Evolutionary conservation across 2,113 vertebrate species (phyloP).

Genomic region (Leptobrachium ailaonicum): DNA sequence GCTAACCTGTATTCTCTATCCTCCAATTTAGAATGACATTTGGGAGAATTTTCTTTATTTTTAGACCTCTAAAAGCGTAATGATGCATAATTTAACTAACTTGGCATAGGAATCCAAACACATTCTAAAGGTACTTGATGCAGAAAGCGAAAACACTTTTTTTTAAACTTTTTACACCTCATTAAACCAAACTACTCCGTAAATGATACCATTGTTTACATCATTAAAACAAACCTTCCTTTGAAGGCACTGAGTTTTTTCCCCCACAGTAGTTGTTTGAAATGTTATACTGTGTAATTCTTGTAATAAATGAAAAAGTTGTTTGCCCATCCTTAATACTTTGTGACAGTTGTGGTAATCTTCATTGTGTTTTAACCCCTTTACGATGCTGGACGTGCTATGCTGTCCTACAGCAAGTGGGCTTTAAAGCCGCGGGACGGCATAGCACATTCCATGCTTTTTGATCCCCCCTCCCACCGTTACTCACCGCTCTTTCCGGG

Average conservation of each 20-base stretch:
- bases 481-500: no score
- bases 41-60: not conserved
- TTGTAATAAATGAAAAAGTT: not conserved
- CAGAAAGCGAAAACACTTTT: constrained; percentile 27
- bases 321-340: not conserved
- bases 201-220: constrained; percentile 44
- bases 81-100: constrained; percentile 37
- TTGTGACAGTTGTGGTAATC: not conserved
- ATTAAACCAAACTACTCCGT: constrained; percentile 38
- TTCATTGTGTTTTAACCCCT: not conserved
- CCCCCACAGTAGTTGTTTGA: not conserved
- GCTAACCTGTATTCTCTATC: no score
- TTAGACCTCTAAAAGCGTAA: constrained; percentile 31
- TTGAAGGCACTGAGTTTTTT: constrained; percentile 21
- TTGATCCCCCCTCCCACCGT: no score
- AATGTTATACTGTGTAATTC: not conserved
- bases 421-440: no score
- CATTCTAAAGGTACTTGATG: constrained; percentile 21
- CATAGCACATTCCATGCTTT: no score
- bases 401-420: no score
- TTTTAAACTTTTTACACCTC: constrained; percentile 13
- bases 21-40: no score
- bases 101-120: constrained; percentile 29
- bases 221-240: constrained; percentile 36
- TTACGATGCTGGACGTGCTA: no score